Conservation (phyloP, 2,113 vertebrate species). For the Pandion haliaetus region DNA sequence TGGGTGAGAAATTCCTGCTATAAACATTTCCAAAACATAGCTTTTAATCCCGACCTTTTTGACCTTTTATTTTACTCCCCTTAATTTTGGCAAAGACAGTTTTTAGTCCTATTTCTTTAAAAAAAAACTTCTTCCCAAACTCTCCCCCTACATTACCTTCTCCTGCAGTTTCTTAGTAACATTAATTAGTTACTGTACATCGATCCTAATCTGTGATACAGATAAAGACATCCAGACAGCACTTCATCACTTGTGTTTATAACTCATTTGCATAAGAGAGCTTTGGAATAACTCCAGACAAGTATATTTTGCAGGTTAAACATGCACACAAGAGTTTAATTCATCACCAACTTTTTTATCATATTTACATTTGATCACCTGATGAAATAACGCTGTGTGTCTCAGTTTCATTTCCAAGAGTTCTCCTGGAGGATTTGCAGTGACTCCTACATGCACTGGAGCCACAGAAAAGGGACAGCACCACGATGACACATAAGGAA, state of each 20-base stretch:
- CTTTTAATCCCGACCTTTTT: not conserved
- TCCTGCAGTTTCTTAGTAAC: not conserved
- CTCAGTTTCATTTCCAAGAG: rapidly evolving
- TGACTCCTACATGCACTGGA: rapidly evolving
- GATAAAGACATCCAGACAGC: not conserved
- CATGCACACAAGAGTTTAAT: not conserved
- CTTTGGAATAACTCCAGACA: not conserved
- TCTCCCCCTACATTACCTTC: not conserved
- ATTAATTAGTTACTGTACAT: not conserved
- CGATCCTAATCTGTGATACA: not conserved
- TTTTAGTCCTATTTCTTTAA: not conserved
- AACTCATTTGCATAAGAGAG: not conserved
- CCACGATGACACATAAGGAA: rapidly evolving
- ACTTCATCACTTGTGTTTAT: not conserved
- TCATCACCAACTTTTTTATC: not conserved
- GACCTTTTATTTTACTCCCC: not conserved
- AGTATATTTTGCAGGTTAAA: not conserved
- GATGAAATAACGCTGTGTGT: rapidly evolving
- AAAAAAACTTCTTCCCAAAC: not conserved
- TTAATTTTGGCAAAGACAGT: not conserved
- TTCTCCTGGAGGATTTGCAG: not conserved
- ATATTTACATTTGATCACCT: not conserved
- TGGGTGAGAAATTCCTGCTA: not conserved
- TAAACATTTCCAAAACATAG: not conserved
- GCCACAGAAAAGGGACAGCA: not conserved